Evolutionary conservation across 2,888 invertebrate species (phyloP).

Genomic region (Erebia aethiops): DNA sequence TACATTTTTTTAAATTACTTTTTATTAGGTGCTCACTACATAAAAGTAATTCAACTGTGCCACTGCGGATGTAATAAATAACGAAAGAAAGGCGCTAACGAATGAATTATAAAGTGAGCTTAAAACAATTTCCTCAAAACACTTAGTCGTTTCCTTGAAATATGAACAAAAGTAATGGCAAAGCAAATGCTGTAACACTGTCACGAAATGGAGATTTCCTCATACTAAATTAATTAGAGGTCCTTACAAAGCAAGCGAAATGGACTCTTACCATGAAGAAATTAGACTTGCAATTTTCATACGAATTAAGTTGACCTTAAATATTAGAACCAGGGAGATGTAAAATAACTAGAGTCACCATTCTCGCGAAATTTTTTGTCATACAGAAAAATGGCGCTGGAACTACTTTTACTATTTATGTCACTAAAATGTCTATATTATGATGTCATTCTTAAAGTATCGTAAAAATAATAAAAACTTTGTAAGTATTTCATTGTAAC

Average conservation of each 20-base stretch:
- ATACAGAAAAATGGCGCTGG: too few relatives aligned
- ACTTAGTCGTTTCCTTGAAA: slow-evolving; percentile 50
- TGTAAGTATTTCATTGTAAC: too few relatives aligned
- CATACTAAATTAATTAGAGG: slow-evolving; percentile 75
- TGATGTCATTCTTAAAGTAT: too few relatives aligned
- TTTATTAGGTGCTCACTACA: slow-evolving; percentile 9
- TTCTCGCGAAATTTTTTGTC: too few relatives aligned
- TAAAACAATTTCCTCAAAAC: slow-evolving; percentile 51
- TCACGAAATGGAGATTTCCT: slow-evolving; percentile 75
- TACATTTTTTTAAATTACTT: neutral
- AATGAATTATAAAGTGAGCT: slow-evolving; percentile 47
- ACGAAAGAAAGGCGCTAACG: slow-evolving; percentile 37
- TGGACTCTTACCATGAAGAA: slow-evolving; percentile 64
- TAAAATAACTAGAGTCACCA: too few relatives aligned
- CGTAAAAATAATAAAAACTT: too few relatives aligned
- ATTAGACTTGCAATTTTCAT: slow-evolving; percentile 71
- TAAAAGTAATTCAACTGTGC: slow-evolving; percentile 20
- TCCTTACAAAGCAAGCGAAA: slow-evolving; percentile 55
- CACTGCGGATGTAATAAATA: slow-evolving; percentile 43
- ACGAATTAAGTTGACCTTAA: slow-evolving; percentile 72
- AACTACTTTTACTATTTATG: too few relatives aligned
- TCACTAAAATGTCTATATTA: too few relatives aligned
- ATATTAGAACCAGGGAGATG: slow-evolving; percentile 55
- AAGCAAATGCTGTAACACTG: slow-evolving; percentile 69
- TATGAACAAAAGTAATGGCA: slow-evolving; percentile 59